These are phyloP conservation scores for Cyclina sinensis DNA, from an alignment of 1,140 invertebrate genomes.

Conservation along the genomic window DNA sequence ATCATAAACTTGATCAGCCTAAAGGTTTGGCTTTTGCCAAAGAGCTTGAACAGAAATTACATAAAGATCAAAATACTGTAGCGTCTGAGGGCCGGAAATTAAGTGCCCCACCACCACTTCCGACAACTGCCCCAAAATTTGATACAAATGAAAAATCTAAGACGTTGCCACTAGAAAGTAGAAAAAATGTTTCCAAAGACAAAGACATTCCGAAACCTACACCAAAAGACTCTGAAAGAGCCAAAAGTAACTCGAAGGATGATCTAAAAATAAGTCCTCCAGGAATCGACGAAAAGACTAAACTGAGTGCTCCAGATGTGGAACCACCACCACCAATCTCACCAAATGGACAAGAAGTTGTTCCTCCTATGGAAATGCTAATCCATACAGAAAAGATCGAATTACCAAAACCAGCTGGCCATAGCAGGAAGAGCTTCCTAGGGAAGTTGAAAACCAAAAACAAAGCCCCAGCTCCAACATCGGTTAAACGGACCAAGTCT, in stretches of 20 bases:
- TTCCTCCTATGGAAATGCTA: slow-evolving; percentile 30
- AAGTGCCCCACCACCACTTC: slow-evolving; percentile 51
- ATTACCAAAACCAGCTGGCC: slow-evolving; percentile 73
- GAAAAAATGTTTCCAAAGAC: slow-evolving; percentile 37
- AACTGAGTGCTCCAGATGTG: slow-evolving; percentile 50
- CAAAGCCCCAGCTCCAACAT: slow-evolving; percentile 77
- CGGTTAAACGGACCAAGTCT: slow-evolving; percentile 82
- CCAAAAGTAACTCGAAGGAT: slow-evolving; percentile 52
- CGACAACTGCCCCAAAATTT: slow-evolving; percentile 16
- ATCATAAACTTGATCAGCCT: slow-evolving; percentile 52
- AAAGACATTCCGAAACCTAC: slow-evolving; percentile 27
- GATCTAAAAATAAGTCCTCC: slow-evolving; percentile 54
- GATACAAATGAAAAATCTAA: slow-evolving; percentile 41
- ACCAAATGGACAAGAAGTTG: slow-evolving; percentile 14
- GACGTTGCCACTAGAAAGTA: slow-evolving; percentile 14
- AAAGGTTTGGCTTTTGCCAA: slow-evolving; percentile 76
- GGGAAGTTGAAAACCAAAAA: slow-evolving; percentile 81
- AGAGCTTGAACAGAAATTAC: slow-evolving; percentile 78
- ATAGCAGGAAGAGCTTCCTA: slow-evolving; percentile 80
- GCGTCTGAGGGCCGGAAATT: slow-evolving; percentile 28
- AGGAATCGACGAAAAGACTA: slow-evolving; percentile 14
- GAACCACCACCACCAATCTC: slow-evolving; percentile 45
- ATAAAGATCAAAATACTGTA: slow-evolving; percentile 63
- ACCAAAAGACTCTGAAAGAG: slow-evolving; percentile 9
- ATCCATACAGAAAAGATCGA: slow-evolving; percentile 80